Conservation (phyloP, 2,888 invertebrate species). For the Dyspetes luteomarginatus region DNA sequence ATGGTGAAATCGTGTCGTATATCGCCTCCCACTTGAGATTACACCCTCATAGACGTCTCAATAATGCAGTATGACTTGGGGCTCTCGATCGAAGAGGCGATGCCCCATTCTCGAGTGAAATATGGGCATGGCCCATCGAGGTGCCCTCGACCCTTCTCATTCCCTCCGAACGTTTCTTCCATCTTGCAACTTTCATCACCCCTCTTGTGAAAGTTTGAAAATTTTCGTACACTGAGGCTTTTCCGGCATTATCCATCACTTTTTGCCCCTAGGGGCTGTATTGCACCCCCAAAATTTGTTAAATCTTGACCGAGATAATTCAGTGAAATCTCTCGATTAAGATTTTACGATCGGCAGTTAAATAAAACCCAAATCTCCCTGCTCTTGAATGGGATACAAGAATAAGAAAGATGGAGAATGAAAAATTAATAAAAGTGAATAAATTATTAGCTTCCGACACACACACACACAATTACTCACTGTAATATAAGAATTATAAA, state of each 20-base stretch:
- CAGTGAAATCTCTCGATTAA: not conserved
- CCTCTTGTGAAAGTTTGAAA: constrained; percentile 42
- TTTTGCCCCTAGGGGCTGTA: not conserved
- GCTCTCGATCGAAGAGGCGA: constrained; percentile 15
- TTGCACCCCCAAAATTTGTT: not conserved
- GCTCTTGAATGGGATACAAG: not conserved
- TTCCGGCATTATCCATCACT: not conserved
- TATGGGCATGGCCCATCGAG: constrained; percentile 50
- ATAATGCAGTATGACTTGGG: constrained; percentile 40
- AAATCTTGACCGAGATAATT: constrained; percentile 33
- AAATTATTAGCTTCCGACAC: too few relatives aligned
- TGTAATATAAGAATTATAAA: too few relatives aligned
- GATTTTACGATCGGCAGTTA: not conserved
- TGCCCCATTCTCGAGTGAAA: constrained; percentile 43
- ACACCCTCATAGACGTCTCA: constrained; percentile 46
- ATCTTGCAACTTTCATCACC: constrained; percentile 38
- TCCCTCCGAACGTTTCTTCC: constrained; percentile 42
- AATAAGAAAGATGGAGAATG: not conserved
- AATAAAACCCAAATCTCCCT: too few relatives aligned
- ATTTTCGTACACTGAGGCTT: constrained; percentile 19
- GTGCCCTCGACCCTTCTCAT: constrained; percentile 47
- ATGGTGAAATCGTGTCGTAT: constrained; percentile 13
- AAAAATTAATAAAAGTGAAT: too few relatives aligned
- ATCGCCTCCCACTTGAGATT: constrained; percentile 22
- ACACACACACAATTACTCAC: too few relatives aligned